Percentiles rank a stretch among this genome's conserved stretches.
Evolutionary conservation across 1,140 invertebrate species (phyloP).

Genomic region (Rhagoletis zephyria): DNA sequence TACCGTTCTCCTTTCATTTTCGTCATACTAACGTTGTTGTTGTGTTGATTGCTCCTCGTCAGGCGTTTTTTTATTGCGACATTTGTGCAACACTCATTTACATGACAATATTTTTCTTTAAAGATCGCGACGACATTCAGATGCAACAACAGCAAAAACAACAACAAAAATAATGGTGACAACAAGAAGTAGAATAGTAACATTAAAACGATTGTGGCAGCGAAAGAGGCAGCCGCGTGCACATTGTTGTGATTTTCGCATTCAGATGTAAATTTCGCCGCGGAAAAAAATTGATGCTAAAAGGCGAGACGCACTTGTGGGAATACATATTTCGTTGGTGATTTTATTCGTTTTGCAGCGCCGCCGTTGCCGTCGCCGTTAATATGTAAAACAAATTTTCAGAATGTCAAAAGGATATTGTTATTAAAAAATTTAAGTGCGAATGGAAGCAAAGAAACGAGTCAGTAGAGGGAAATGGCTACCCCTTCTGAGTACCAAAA

Average conservation of each 20-base stretch:
- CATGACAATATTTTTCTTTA: slow-evolving; percentile 37
- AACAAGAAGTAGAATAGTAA: not conserved
- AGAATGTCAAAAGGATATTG: not conserved
- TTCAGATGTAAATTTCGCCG: slow-evolving; percentile 33
- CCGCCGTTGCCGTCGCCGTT: not conserved
- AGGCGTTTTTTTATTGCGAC: slow-evolving; percentile 6
- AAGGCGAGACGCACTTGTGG: slow-evolving; percentile 31
- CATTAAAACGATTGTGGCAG: too few relatives aligned
- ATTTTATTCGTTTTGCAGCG: not conserved
- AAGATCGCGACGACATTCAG: slow-evolving; percentile 34
- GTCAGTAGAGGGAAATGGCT: too few relatives aligned
- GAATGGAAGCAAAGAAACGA: not conserved
- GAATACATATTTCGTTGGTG: not conserved
- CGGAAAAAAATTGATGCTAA: not conserved
- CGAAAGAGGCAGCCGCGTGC: not conserved
- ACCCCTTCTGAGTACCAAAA: too few relatives aligned
- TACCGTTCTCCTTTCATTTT: not conserved
- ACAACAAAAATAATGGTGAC: not conserved
- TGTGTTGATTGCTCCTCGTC: not conserved
- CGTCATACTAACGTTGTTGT: not conserved
- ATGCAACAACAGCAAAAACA: not conserved
- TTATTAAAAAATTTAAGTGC: not conserved
- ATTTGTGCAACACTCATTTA: slow-evolving; percentile 45
- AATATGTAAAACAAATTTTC: not conserved
- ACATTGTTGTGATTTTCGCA: slow-evolving; percentile 31